Conservation (phyloP, 1,140 invertebrate species). For the Heliconius congener region DNA sequence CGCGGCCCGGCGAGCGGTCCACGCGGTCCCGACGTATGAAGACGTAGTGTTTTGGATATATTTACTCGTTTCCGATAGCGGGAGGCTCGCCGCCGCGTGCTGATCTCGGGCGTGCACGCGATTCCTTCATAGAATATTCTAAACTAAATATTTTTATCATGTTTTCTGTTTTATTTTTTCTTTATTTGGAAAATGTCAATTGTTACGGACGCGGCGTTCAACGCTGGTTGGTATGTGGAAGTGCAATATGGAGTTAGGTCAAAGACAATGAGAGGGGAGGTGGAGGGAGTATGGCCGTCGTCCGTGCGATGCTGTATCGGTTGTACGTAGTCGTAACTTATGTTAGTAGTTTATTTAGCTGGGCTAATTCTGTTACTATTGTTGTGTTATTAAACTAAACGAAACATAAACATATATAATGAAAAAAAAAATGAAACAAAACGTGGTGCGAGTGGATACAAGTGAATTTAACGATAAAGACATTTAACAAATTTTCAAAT, state of each 20-base stretch:
- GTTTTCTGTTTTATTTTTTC: conserved; percentile 38
- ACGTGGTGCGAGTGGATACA: conserved; percentile 75
- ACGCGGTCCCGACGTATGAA: conserved; percentile 40
- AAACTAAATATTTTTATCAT: conserved; percentile 67
- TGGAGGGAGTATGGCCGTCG: conserved; percentile 31
- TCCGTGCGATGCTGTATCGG: conserved; percentile 53
- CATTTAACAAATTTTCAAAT: conserved; percentile 82
- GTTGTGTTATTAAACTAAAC: conserved; percentile 70
- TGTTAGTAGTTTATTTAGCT: conserved; percentile 72
- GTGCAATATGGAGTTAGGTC: conserved; percentile 38
- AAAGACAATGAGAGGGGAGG: background rate
- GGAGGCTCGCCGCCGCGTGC: conserved; percentile 18
- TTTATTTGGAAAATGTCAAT: conserved; percentile 56
- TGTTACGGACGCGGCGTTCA: conserved; percentile 51
- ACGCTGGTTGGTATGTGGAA: conserved; percentile 28
- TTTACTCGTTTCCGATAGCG: conserved; percentile 55
- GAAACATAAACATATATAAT: conserved; percentile 51
- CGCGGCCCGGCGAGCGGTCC: conserved; percentile 34
- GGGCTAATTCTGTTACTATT: conserved; percentile 73
- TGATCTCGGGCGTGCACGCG: conserved; percentile 42
- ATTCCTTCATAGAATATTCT: conserved; percentile 61
- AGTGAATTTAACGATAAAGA: conserved; percentile 76
- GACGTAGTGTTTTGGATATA: conserved; percentile 59
- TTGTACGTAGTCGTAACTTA: conserved; percentile 72
- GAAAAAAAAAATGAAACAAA: conserved; percentile 36